Evolutionary conservation across 1,140 invertebrate genomes (phyloP).

Genomic region (Macrobrachium nipponense): DNA sequence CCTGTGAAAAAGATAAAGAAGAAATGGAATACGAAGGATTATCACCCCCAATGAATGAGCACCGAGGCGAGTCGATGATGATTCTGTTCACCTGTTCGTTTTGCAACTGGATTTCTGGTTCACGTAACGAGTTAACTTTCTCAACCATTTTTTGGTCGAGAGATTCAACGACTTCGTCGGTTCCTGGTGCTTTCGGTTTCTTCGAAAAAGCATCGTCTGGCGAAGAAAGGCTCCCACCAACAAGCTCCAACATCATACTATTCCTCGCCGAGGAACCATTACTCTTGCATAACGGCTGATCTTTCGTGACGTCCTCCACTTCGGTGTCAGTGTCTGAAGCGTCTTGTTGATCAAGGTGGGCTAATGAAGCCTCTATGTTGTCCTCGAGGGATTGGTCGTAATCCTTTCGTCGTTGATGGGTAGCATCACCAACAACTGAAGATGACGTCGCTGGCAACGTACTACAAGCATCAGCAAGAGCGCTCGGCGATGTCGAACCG

Average conservation of each 20-base stretch:
- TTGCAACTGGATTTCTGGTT: constrained; percentile 41
- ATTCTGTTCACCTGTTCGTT: constrained; percentile 41
- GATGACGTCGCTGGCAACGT: no score
- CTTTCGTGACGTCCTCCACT: constrained; percentile 19
- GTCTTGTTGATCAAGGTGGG: constrained; percentile 22
- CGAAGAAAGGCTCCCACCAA: constrained; percentile 24
- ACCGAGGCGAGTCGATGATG: constrained; percentile 38
- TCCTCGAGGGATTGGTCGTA: constrained; percentile 49
- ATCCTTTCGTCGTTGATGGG: not conserved
- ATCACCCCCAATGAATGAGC: constrained; percentile 8
- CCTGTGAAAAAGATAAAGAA: not conserved
- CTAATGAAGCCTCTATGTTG: constrained; percentile 34
- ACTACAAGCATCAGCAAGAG: not conserved
- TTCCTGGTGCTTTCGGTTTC: constrained; percentile 2
- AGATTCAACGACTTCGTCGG: not conserved
- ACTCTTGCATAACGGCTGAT: not conserved
- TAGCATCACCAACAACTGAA: not conserved
- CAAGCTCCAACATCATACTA: constrained; percentile 37
- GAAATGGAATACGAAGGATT: not conserved
- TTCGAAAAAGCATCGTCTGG: constrained; percentile 31
- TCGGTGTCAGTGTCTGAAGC: constrained; percentile 46
- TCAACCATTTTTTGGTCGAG: not conserved
- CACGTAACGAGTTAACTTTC: not conserved
- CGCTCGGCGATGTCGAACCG: constrained; percentile 15
- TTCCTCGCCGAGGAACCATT: constrained; percentile 14